Evolutionary conservation across 2,797 vertebrate genomes (phyloP).

Genomic region (Microctenopoma stevenorrisi): DNA sequence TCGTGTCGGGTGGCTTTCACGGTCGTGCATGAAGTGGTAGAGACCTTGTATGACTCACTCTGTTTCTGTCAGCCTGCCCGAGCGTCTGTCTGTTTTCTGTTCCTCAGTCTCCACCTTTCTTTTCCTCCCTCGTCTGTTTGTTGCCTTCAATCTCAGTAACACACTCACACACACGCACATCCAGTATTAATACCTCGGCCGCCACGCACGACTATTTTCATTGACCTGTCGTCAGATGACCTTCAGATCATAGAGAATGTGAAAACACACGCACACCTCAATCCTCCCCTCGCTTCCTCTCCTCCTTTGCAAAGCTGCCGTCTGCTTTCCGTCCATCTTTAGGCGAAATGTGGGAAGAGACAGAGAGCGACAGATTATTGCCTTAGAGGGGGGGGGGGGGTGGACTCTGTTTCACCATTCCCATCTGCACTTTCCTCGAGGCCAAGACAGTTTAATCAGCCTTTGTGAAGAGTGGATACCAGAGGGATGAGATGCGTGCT

Average conservation of each 20-base stretch:
- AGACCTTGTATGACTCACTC: conserved; percentile 67
- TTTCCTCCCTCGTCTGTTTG: conserved; percentile 27
- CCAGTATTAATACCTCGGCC: conserved; percentile 57
- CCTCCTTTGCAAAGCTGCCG: background rate
- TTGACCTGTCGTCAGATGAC: conserved; percentile 62
- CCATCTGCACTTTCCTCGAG: conserved; percentile 31
- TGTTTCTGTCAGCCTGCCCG: conserved; percentile 39
- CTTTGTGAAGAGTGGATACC: conserved; percentile 20
- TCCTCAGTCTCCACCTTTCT: conserved; percentile 17
- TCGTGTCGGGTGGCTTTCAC: conserved; percentile 22
- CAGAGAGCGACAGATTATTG: conserved; percentile 32
- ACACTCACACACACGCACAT: conserved; percentile 14
- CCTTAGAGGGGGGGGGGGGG: conserved; percentile 17
- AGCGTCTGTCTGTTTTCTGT: conserved; percentile 7
- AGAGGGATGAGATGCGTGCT: conserved; percentile 18
- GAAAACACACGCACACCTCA: conserved; percentile 36
- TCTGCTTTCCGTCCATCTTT: conserved; percentile 25
- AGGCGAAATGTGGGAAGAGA: conserved; percentile 24
- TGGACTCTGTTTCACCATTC: conserved; percentile 16
- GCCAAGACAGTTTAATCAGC: conserved; percentile 52
- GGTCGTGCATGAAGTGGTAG: conserved; percentile 16
- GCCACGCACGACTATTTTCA: conserved; percentile 36
- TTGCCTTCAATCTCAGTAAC: conserved; percentile 38
- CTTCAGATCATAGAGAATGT: conserved; percentile 56
- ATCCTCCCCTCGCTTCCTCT: conserved; percentile 30